These are phyloP conservation scores for Cremastinae sp. DNA, from an alignment of 2,888 invertebrate species.

Conservation along the genomic window DNA sequence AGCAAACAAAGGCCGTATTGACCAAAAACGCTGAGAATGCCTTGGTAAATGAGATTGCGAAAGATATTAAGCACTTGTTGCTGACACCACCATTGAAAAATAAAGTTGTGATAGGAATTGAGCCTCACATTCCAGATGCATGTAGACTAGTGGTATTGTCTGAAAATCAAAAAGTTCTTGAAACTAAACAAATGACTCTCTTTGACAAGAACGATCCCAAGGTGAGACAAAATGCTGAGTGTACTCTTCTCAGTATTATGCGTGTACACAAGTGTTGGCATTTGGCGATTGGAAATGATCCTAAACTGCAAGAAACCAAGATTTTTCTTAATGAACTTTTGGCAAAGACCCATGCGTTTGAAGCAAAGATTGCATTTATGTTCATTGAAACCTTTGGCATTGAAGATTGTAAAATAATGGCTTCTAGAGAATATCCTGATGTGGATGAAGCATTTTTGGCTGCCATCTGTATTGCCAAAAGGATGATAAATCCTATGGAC, in stretches of 20 bases:
- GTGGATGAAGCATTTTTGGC: slow-evolving; percentile 91
- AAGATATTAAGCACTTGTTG: slow-evolving; percentile 91
- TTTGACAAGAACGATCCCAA: slow-evolving; percentile 78
- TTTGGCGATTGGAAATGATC: slow-evolving; percentile 95
- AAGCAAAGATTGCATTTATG: slow-evolving; percentile 85
- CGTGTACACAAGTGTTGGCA: slow-evolving; percentile 85
- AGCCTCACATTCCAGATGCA: slow-evolving; percentile 94
- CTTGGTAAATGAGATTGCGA: slow-evolving; percentile 91
- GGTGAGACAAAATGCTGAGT: slow-evolving; percentile 79
- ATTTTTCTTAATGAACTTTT: slow-evolving; percentile 86
- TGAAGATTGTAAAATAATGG: slow-evolving; percentile 93
- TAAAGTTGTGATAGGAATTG: slow-evolving; percentile 90
- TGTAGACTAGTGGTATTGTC: slow-evolving; percentile 94
- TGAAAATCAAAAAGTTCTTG: slow-evolving; percentile 86
- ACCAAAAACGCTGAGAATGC: slow-evolving; percentile 90
- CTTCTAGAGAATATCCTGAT: slow-evolving; percentile 90
- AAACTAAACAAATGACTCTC: slow-evolving; percentile 87
- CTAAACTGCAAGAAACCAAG: slow-evolving; percentile 94
- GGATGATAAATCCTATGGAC: slow-evolving; percentile 94
- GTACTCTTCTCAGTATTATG: slow-evolving; percentile 82
- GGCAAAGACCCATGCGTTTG: slow-evolving; percentile 81
- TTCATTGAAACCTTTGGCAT: slow-evolving; percentile 95
- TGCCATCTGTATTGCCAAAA: slow-evolving; percentile 90
- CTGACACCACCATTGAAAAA: slow-evolving; percentile 91
- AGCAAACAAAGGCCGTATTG: slow-evolving; percentile 88